Conservation (phyloP, 2,888 invertebrate genomes). For the Podabrus alpinus region DNA sequence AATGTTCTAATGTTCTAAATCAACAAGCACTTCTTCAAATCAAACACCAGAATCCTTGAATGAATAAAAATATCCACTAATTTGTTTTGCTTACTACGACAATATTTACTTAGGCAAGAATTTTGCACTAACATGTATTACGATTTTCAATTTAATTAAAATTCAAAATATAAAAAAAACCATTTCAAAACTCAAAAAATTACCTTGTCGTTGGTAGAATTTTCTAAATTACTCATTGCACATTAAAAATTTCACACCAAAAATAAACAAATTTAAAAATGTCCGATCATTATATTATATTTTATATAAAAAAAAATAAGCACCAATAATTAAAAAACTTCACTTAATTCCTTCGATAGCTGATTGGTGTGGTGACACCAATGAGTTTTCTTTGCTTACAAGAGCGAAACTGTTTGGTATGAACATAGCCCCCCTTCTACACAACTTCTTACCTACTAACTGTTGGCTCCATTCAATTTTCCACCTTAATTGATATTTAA, state of each 20-base stretch:
- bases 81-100: not conserved
- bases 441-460: not conserved
- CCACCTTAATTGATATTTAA: not conserved
- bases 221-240: constrained; percentile 2
- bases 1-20: not conserved
- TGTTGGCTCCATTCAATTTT: not conserved
- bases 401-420: not conserved
- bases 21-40: not conserved
- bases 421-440: not conserved
- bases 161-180: not conserved
- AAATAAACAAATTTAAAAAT: not conserved
- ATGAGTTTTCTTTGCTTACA: not conserved
- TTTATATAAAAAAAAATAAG: not conserved
- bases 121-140: not conserved
- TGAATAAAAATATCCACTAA: not conserved
- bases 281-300: not conserved
- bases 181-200: not conserved
- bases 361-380: not conserved
- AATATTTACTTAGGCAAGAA: not conserved
- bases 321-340: not conserved
- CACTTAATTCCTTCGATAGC: not conserved
- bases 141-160: not conserved
- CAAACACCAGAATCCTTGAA: not conserved
- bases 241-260: not conserved
- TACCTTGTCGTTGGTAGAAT: not conserved